Percentiles rank a stretch among this genome's conserved stretches.
Conservation (phyloP, 2,888 invertebrate genomes). For the Drosophila melanosoma region DNA sequence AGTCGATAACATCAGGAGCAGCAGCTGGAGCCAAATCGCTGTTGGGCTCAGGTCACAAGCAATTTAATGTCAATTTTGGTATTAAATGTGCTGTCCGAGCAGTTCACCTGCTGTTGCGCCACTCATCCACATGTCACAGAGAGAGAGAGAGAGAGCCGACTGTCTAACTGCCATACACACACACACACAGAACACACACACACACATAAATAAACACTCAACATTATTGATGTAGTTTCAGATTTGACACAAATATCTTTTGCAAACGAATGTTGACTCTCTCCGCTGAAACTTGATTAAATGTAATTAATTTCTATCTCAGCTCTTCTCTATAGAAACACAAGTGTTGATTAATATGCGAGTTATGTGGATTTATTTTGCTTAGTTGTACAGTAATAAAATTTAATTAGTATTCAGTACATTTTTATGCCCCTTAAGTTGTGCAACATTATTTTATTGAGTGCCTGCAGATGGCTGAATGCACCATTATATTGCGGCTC, state of each 20-base stretch:
- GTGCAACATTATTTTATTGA: conserved; percentile 47
- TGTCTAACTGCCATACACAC: conserved; percentile 32
- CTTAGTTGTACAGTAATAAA: conserved; percentile 26
- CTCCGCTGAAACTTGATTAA: conserved; percentile 66
- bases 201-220: conserved; percentile 10
- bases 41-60: conserved; percentile 74
- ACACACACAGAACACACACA: conserved; percentile 22
- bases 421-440: conserved; percentile 27
- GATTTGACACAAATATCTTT: conserved; percentile 54
- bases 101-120: conserved; percentile 68
- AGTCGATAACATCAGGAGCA: conserved; percentile 73
- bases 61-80: conserved; percentile 81
- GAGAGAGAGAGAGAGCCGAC: conserved; percentile 3
- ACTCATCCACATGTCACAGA: conserved; percentile 40
- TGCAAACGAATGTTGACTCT: conserved; percentile 70
- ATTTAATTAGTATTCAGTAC: conserved; percentile 53
- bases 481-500: conserved; percentile 23
- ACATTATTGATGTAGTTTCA: conserved; percentile 13
- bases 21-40: conserved; percentile 20
- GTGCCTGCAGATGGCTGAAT: conserved; percentile 57
- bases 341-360: conserved; percentile 22
- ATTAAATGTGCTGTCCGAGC: conserved; percentile 73
- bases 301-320: conserved; percentile 70
- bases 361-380: conserved; percentile 21
- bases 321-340: background rate